A percentile compares a stretch with the other conserved stretches of the same genome.
These are phyloP conservation scores for Serrognathus titanus DNA, from an alignment of 2,888 invertebrate genomes.

Conservation along the genomic window DNA sequence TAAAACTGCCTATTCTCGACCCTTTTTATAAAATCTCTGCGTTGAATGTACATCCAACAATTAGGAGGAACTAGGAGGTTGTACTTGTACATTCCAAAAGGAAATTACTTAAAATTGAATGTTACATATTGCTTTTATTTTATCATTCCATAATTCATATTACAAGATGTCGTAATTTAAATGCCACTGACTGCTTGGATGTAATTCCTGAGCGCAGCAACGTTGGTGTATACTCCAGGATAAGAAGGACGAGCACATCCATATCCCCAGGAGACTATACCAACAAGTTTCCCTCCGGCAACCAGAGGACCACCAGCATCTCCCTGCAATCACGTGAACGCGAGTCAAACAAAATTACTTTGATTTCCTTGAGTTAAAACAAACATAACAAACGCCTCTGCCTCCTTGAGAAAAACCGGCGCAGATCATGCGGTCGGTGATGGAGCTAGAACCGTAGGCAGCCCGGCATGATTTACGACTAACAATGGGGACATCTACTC, in stretches of 20 bases:
- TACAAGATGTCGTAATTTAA: not conserved
- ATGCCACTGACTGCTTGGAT: slow-evolving; percentile 62
- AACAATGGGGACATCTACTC: slow-evolving; percentile 21
- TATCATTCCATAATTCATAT: too few species aligned
- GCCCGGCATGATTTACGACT: slow-evolving; percentile 19
- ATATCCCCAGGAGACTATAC: slow-evolving; percentile 86
- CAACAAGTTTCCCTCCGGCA: slow-evolving; percentile 41
- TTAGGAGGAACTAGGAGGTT: too few species aligned
- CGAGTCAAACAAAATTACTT: not conserved
- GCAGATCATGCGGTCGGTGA: slow-evolving; percentile 55
- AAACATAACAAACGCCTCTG: slow-evolving; percentile 12
- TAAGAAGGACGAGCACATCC: slow-evolving; percentile 79
- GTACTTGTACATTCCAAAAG: too few species aligned
- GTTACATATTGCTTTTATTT: too few species aligned
- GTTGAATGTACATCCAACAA: too few species aligned
- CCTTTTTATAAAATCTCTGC: too few species aligned
- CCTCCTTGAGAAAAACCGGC: slow-evolving; percentile 42
- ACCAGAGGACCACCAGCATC: slow-evolving; percentile 29
- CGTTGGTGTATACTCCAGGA: slow-evolving; percentile 79
- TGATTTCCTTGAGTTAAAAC: not conserved
- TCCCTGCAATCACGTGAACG: slow-evolving; percentile 17
- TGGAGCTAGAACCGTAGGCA: slow-evolving; percentile 13
- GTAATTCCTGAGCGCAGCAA: slow-evolving; percentile 75
- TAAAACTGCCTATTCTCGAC: too few species aligned
- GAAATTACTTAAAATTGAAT: too few species aligned